Evolutionary conservation across 2,888 invertebrate species (phyloP).

Genomic region (Brenthis hecate): DNA sequence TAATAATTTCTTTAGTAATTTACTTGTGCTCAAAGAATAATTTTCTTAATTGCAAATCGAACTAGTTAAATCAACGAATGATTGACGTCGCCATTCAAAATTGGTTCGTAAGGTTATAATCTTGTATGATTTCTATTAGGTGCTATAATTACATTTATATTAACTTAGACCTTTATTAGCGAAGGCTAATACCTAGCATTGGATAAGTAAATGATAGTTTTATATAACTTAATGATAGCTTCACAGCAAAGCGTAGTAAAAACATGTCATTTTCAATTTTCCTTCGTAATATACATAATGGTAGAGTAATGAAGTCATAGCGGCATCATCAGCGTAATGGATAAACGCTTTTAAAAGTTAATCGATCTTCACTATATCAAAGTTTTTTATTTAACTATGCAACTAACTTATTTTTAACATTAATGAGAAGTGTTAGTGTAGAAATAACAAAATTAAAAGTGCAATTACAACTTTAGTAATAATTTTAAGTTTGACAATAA

Average conservation of each 20-base stretch:
- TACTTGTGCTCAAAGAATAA: neutral
- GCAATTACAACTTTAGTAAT: too few species aligned
- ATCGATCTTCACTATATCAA: constrained; percentile 57
- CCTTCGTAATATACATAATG: constrained; percentile 40
- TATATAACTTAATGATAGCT: constrained; percentile 37
- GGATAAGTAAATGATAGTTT: constrained; percentile 29
- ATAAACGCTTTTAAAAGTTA: constrained; percentile 75
- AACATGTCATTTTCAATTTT: constrained; percentile 45
- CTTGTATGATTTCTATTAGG: constrained; percentile 28
- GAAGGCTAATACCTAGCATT: constrained; percentile 27
- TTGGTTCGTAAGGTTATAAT: constrained; percentile 27
- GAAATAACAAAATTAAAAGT: too few species aligned
- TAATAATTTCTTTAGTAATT: too few species aligned
- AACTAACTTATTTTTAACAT: constrained; percentile 29
- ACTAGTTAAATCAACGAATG: constrained; percentile 17
- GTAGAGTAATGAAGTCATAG: constrained; percentile 68
- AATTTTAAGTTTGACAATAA: too few species aligned
- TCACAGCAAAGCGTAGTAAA: constrained; percentile 36
- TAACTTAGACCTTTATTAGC: constrained; percentile 24
- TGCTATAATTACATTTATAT: constrained; percentile 29
- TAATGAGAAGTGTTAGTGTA: neutral
- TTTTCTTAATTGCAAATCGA: constrained; percentile 7
- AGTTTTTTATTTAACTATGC: constrained; percentile 37
- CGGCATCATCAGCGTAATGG: constrained; percentile 70
- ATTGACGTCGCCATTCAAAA: constrained; percentile 25